Conservation (phyloP, 2,113 vertebrate genomes). For the Cinclus cinclus region DNA sequence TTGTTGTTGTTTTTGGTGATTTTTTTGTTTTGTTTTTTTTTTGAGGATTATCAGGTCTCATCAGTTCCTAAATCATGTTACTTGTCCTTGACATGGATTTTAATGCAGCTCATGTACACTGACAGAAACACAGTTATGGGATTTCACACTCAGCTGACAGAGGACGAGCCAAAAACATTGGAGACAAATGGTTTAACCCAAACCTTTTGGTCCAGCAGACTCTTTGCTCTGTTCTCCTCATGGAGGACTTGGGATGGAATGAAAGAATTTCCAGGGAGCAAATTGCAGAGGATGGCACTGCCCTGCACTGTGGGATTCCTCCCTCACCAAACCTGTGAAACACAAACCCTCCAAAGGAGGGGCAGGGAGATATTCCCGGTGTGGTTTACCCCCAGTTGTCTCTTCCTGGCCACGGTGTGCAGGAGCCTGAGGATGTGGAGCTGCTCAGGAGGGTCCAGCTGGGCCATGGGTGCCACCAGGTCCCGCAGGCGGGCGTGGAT, state of each 20-base stretch:
- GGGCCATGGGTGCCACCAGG: conserved; percentile 79
- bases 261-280: neutral
- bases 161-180: neutral
- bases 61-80: neutral
- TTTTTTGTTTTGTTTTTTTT: neutral
- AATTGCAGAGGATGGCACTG: rapidly evolving
- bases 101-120: neutral
- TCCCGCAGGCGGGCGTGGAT: conserved; percentile 78
- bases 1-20: no score
- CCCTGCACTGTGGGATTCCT: neutral
- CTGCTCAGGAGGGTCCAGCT: conserved; percentile 81
- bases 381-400: conserved; percentile 79
- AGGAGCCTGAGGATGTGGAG: conserved; percentile 88
- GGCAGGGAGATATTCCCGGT: rapidly evolving
- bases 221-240: neutral
- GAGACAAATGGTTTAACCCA: neutral
- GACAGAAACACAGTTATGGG: neutral
- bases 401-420: conserved; percentile 81
- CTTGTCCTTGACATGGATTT: neutral
- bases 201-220: neutral
- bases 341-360: neutral
- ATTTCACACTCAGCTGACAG: neutral
- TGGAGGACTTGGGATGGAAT: neutral
- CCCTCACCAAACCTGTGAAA: neutral
- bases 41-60: neutral